Evolutionary conservation across 2,797 vertebrate species (phyloP).

Genomic region (Ctenochaetus hawaiiensis): DNA sequence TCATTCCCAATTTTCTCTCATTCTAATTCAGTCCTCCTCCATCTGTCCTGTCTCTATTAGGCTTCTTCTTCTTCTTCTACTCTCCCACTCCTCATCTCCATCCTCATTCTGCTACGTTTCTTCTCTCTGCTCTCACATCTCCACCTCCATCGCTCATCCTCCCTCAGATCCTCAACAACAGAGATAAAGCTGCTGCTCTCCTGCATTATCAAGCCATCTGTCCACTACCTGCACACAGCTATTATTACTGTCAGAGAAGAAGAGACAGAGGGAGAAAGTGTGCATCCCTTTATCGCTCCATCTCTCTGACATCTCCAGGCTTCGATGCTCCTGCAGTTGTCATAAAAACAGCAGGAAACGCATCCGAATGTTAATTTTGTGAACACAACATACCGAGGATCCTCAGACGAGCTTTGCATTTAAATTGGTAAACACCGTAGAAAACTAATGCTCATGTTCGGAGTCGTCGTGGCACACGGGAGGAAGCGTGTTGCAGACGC

Average conservation of each 20-base stretch:
- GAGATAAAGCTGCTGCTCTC: conserved; percentile 61
- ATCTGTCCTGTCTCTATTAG: conserved; percentile 45
- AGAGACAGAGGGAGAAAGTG: conserved; percentile 24
- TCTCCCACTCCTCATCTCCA: conserved; percentile 35
- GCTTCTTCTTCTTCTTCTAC: conserved; percentile 11
- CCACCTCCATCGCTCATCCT: conserved; percentile 48
- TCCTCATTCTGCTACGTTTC: neutral
- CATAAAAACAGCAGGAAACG: conserved; percentile 12
- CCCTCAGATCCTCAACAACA: conserved; percentile 52
- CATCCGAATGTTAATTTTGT: conserved; percentile 40
- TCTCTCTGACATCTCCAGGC: conserved; percentile 25
- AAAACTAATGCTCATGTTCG: neutral
- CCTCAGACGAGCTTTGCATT: conserved; percentile 12
- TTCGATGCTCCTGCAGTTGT: conserved; percentile 19
- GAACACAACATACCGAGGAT: conserved; percentile 10
- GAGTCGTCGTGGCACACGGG: neutral
- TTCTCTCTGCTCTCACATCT: conserved; percentile 3
- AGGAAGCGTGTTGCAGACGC: neutral
- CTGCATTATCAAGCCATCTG: conserved; percentile 72
- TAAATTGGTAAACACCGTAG: neutral
- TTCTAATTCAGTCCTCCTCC: conserved; percentile 53
- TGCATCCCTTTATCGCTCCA: conserved; percentile 44
- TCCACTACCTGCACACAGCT: conserved; percentile 57
- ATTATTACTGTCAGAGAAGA: conserved; percentile 52
- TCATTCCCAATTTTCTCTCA: conserved; percentile 5